These are phyloP conservation scores for Heliconius hewitsoni DNA, from an alignment of 1,140 invertebrate genomes.

Conservation along the genomic window DNA sequence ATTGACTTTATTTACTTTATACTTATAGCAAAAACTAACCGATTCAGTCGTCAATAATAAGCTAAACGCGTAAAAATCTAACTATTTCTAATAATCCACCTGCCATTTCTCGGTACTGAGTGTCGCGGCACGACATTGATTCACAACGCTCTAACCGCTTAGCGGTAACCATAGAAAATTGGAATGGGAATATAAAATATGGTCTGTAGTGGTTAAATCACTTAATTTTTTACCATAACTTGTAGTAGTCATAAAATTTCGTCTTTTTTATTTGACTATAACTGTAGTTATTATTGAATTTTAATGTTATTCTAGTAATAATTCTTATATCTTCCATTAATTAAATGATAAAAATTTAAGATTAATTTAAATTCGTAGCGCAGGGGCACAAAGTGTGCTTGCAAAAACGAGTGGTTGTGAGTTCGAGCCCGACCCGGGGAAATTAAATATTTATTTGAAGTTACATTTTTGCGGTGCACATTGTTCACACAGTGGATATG, in stretches of 20 bases:
- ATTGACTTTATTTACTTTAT: too few relatives aligned
- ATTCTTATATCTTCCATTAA: too few relatives aligned
- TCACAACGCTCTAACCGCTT: slow-evolving; percentile 5
- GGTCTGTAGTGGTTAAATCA: not conserved
- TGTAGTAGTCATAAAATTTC: not conserved
- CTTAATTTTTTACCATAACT: not conserved
- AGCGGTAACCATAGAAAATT: slow-evolving; percentile 21
- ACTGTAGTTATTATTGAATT: too few relatives aligned
- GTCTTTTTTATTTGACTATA: not conserved
- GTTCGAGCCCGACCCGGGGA: too few relatives aligned
- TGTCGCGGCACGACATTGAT: slow-evolving; percentile 28
- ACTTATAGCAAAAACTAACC: not conserved
- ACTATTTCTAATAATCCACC: slow-evolving; percentile 18
- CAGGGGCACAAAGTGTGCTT: too few relatives aligned
- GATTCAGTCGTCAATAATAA: not conserved
- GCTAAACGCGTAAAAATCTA: not conserved
- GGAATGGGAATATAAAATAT: slow-evolving; percentile 19
- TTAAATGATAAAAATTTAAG: too few relatives aligned
- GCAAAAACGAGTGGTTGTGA: too few relatives aligned
- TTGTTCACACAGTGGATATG: not conserved
- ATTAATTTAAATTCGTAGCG: too few relatives aligned
- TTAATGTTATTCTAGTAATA: too few relatives aligned
- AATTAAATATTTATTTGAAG: too few relatives aligned
- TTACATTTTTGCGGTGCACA: too few relatives aligned
- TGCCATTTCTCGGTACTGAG: slow-evolving; percentile 32